Conservation (phyloP, 2,888 invertebrate species). For the Apamea monoglypha region DNA sequence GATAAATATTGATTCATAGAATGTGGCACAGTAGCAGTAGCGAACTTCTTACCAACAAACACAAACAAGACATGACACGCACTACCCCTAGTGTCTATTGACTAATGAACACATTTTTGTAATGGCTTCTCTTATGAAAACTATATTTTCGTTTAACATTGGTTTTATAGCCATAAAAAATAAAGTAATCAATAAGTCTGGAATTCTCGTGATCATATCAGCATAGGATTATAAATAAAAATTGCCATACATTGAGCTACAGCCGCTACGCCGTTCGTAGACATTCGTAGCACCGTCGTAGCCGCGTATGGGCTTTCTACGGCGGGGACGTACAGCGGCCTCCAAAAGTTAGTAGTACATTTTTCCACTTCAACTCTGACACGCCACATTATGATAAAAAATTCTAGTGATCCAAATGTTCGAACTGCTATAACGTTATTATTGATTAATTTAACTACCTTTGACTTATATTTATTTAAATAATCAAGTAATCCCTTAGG, state of each 20-base stretch:
- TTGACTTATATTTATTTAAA: no score
- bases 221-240: neutral
- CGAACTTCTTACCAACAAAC: no score
- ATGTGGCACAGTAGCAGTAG: neutral
- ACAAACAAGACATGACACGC: neutral
- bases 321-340: neutral
- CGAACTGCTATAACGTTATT: no score
- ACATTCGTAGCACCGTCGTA: conserved; percentile 49
- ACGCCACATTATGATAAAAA: no score
- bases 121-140: neutral
- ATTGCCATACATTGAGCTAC: neutral
- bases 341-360: no score
- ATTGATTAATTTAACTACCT: no score
- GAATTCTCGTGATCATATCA: conserved; percentile 1
- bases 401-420: no score
- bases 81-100: neutral
- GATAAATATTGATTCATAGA: neutral
- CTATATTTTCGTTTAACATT: neutral
- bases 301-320: conserved; percentile 33
- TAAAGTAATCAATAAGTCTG: neutral
- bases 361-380: no score
- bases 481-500: no score
- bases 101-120: neutral
- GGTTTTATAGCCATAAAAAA: neutral
- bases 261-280: conserved; percentile 32